Base-by-base conservation (phyloP, 2,797 vertebrate species). In the Octomys mimax region DNA sequence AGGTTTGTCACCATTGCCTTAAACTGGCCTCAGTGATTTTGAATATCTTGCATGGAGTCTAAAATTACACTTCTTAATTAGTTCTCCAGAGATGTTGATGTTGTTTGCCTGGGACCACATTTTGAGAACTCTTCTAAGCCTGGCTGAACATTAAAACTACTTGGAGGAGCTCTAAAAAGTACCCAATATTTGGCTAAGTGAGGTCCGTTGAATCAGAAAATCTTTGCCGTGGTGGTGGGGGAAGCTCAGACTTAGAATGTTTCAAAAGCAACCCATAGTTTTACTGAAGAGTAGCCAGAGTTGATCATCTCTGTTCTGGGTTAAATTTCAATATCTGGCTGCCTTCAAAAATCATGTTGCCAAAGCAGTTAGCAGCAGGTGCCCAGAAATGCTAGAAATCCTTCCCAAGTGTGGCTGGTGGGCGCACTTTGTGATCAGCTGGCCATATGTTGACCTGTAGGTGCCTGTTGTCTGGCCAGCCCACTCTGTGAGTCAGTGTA, bases 251-350 rank as follows among this genome's bases (percentile, higher is more conserved):
- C 1, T 21, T 49, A 78, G 46, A 91, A 59, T 89, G 28, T 92
- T 96, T 89, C 78, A 91, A 59, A 81, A 83, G 54, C 39, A 70
- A 68, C 39, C 79, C 52, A 12, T 7, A 18, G 54, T 33, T 49
- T 91, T 84, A 85, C 46, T 79, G 46, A 70, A 42, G 26, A 77
- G 49, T 54, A 87, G 85, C 70, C 9, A 81, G 73, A 31, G 59
- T 36, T 70, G 95, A 77, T 28, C 83, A 11, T 95, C 68, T 93
- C 75, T 96, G 36, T 92, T 95, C 71, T 79, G 49, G 87, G 39
- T 0, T 7, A 84, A 92, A 36, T 8, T 79, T 62, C 57, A 11
- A 87, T 6, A 28, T 24, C 7, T 19, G 3, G 19, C 10, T 62
- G 36, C 59, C n/a, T 91, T 93, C 22, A 85, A 81, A 93, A 59